Percentiles rank a stretch among this genome's conserved stretches.
Evolutionary conservation across 2,888 invertebrate species (phyloP).

Genomic region (Torymus aiolomorphi): DNA sequence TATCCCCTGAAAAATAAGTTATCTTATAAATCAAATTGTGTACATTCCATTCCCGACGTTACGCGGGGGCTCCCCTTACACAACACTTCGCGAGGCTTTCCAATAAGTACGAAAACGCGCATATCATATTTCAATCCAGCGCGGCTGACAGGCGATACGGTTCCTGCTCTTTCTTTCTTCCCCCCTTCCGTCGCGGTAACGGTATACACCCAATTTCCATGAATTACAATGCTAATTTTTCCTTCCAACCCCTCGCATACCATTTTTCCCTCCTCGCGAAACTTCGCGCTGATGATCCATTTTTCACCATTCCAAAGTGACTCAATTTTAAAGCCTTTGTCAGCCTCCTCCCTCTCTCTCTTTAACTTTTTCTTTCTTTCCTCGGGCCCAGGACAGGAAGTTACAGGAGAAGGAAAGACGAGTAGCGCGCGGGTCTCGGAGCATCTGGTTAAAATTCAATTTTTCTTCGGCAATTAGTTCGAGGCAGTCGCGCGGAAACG

Average conservation of each 20-base stretch:
- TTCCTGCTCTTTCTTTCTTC: too few species aligned
- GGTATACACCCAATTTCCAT: slow-evolving; percentile 18
- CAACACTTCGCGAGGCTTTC: too few species aligned
- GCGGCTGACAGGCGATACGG: too few species aligned
- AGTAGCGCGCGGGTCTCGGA: background rate
- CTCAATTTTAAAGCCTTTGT: slow-evolving; percentile 19
- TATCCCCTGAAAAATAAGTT: too few species aligned
- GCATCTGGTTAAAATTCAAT: slow-evolving; percentile 47
- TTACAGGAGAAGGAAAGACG: background rate
- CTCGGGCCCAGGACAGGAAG: background rate
- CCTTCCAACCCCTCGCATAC: too few species aligned
- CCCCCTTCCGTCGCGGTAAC: background rate
- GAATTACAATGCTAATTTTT: slow-evolving; percentile 35
- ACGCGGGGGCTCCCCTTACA: too few species aligned
- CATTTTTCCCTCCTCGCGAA: background rate
- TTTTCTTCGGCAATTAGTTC: slow-evolving; percentile 49
- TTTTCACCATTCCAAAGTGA: slow-evolving; percentile 29
- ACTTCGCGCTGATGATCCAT: slow-evolving; percentile 26
- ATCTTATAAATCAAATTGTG: too few species aligned
- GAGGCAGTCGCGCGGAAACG: slow-evolving; percentile 8
- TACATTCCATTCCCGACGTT: too few species aligned
- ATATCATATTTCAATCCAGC: slow-evolving; percentile 31
- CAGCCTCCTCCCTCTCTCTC: background rate
- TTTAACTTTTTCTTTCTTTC: background rate
- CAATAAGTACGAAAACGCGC: too few species aligned